phyloP scores from a whole-genome alignment of 2,888 invertebrate genomes.

The Drosophila monieri region DNA sequence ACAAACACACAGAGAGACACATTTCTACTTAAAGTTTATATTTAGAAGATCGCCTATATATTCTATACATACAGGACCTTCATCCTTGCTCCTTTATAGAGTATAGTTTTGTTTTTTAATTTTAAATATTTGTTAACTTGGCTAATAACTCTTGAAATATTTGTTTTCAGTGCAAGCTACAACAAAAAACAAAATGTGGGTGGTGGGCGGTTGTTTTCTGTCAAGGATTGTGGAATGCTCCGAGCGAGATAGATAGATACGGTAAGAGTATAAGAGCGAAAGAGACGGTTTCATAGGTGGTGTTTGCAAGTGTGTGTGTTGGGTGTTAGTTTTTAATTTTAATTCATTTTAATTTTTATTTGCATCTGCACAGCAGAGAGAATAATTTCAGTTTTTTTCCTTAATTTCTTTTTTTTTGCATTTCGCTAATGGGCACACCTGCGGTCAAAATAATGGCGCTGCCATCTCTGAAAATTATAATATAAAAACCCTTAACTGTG shows the following conservation, averaged over 20 bases:
- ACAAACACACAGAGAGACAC: slow-evolving; percentile 9
- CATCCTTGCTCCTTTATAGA: not conserved
- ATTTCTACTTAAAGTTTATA: slow-evolving; percentile 13
- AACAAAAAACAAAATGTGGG: slow-evolving; percentile 13
- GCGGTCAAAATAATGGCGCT: slow-evolving; percentile 30
- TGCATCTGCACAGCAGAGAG: slow-evolving; percentile 83
- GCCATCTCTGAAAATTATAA: slow-evolving; percentile 2
- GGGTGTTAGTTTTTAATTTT: slow-evolving; percentile 15
- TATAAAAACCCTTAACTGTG: not conserved
- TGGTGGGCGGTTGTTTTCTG: slow-evolving; percentile 27
- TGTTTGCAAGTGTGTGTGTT: slow-evolving; percentile 46
- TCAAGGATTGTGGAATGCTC: slow-evolving; percentile 13
- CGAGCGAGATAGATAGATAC: slow-evolving; percentile 21
- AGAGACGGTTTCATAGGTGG: slow-evolving; percentile 22
- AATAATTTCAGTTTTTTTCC: slow-evolving; percentile 51
- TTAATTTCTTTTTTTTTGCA: slow-evolving; percentile 24
- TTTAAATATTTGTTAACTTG: slow-evolving; percentile 1
- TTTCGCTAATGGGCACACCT: slow-evolving; percentile 23
- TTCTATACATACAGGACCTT: slow-evolving; percentile 16
- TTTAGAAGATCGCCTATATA: slow-evolving; percentile 24
- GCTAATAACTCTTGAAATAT: slow-evolving; percentile 33
- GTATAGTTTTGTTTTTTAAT: not conserved
- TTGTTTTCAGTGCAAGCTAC: slow-evolving; percentile 30
- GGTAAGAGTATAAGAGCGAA: slow-evolving; percentile 20
- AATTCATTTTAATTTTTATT: slow-evolving; percentile 59